Conservation (phyloP, 2,888 invertebrate genomes). For the Hanleya hanleyi region DNA sequence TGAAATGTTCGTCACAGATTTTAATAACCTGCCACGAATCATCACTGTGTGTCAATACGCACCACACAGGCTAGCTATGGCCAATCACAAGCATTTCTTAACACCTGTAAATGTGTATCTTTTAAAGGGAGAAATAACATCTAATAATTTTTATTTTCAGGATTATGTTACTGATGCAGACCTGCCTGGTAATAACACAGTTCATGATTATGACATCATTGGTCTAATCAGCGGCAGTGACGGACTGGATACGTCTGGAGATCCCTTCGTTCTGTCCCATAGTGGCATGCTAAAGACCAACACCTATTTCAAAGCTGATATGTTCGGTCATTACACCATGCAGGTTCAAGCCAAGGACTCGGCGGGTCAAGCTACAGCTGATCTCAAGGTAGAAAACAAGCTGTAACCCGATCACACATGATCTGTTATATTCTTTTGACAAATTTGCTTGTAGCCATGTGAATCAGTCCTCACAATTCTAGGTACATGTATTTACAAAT, state of each 20-base stretch:
- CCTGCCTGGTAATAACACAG: conserved; percentile 80
- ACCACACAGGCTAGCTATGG: too few relatives aligned
- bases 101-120: too few relatives aligned
- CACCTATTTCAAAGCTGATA: conserved; percentile 95
- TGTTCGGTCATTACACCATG: conserved; percentile 98
- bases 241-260: conserved; percentile 33
- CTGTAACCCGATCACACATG: too few relatives aligned
- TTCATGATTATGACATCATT: conserved; percentile 42
- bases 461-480: too few relatives aligned
- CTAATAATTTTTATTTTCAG: conserved; percentile 39
- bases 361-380: conserved; percentile 84
- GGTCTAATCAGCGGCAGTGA: conserved; percentile 37
- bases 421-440: too few relatives aligned
- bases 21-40: too few relatives aligned
- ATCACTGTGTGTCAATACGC: too few relatives aligned
- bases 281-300: conserved; percentile 82
- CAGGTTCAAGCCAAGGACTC: conserved; percentile 90
- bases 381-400: conserved; percentile 85
- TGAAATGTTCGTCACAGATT: too few relatives aligned
- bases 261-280: conserved; percentile 57
- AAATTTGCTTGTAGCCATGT: too few relatives aligned
- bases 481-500: too few relatives aligned
- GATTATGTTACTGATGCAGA: conserved; percentile 81
- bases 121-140: background rate
- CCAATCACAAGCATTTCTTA: too few relatives aligned